Percentiles rank a stretch among this genome's conserved stretches.
Conservation (phyloP, 2,113 vertebrate species). For the Ammospiza caudacuta region DNA sequence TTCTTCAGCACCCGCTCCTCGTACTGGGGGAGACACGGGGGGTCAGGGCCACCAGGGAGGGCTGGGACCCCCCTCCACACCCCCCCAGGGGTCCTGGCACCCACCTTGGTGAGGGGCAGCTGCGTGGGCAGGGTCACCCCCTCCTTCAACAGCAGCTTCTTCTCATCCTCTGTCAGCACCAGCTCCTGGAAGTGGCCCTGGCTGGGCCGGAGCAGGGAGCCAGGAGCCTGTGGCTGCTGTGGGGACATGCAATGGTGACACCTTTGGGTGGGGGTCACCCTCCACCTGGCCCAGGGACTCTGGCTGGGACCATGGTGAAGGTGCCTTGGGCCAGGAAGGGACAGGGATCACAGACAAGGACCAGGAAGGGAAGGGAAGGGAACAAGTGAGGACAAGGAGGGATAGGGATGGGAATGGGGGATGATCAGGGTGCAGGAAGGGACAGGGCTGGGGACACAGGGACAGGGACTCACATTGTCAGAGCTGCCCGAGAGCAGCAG, state of each 20-base stretch:
- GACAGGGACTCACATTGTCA: slow-evolving; percentile 76
- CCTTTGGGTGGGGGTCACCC: not conserved
- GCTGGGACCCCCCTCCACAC: rapidly evolving
- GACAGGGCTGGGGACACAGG: not conserved
- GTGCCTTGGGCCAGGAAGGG: not conserved
- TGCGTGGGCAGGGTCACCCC: slow-evolving; percentile 85
- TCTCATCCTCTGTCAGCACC: slow-evolving; percentile 91
- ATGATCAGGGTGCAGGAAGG: not conserved
- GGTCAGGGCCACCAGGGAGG: not conserved
- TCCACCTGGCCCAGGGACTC: rapidly evolving
- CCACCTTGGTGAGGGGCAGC: slow-evolving; percentile 93
- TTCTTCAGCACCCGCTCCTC: slow-evolving; percentile 94
- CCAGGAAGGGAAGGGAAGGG: not conserved
- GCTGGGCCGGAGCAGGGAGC: slow-evolving; percentile 18
- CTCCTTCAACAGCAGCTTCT: slow-evolving; percentile 91
- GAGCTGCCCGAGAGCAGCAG: slow-evolving; percentile 83
- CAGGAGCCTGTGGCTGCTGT: slow-evolving; percentile 34
- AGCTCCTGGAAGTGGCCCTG: slow-evolving; percentile 81
- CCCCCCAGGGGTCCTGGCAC: not conserved
- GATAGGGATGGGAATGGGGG: not conserved
- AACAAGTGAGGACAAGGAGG: not conserved
- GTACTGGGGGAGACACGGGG: slow-evolving; percentile 65
- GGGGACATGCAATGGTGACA: not conserved
- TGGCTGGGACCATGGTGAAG: not conserved
- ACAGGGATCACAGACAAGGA: not conserved